Evolutionary conservation across 64 coral and sea anemone species (phyloP).

Genomic region (Stichodactyla mertensii): DNA sequence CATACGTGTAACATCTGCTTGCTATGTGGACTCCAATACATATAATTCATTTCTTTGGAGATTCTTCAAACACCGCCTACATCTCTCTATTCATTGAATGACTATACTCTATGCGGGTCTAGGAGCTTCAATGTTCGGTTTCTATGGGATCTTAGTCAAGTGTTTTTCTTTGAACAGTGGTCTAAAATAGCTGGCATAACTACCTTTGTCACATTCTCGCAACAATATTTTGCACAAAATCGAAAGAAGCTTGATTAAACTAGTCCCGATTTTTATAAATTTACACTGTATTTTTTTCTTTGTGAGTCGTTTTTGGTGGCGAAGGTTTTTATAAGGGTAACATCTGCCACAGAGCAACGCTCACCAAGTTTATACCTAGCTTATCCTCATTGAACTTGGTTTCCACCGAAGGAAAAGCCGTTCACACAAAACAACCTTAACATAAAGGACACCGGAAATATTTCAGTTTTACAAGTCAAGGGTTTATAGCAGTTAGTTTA

Average conservation of each 20-base stretch:
- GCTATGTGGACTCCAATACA: neutral
- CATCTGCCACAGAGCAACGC: neutral
- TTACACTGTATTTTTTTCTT: neutral
- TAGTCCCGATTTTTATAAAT: neutral
- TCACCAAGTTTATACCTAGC: neutral
- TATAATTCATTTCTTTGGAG: neutral
- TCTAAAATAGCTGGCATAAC: neutral
- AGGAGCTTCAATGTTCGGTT: neutral
- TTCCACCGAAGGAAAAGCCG: neutral
- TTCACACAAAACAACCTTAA: neutral
- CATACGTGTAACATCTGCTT: conserved; percentile 1
- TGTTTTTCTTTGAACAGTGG: conserved; percentile 1
- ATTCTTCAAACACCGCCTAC: neutral
- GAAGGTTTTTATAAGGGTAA: neutral
- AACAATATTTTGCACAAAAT: neutral
- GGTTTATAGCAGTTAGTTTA: neutral
- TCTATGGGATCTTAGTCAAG: conserved; percentile 10
- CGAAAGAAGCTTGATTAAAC: neutral
- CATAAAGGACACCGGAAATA: neutral
- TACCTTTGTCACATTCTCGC: neutral
- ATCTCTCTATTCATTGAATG: neutral
- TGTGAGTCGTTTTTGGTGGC: neutral
- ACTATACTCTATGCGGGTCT: neutral
- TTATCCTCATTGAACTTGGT: neutral
- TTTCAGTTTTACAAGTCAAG: conserved; percentile 1